Conservation (phyloP, 2,797 vertebrate genomes). For the Acipenser oxyrinchus region DNA sequence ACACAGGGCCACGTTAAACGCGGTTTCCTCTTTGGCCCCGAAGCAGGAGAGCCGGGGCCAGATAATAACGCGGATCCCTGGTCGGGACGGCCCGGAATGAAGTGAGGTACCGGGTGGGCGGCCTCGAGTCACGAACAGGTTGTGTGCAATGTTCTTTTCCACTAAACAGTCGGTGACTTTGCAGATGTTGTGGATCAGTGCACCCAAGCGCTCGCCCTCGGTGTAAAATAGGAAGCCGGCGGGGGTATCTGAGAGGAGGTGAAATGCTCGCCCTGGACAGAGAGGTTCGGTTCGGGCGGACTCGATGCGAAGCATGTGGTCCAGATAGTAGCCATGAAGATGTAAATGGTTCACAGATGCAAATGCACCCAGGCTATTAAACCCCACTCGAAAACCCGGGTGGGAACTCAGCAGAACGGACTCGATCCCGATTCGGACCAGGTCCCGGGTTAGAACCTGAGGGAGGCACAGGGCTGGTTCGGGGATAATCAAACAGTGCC, state of each 20-base stretch:
- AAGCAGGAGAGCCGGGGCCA: slow-evolving; percentile 76
- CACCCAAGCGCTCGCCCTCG: slow-evolving; percentile 36
- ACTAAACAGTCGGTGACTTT: slow-evolving; percentile 62
- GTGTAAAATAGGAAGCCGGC: slow-evolving; percentile 75
- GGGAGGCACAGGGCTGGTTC: slow-evolving; percentile 52
- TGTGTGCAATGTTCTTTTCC: slow-evolving; percentile 66
- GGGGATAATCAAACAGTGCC: slow-evolving; percentile 81
- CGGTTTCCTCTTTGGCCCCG: slow-evolving; percentile 66
- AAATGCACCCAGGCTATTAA: slow-evolving; percentile 84
- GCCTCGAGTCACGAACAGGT: slow-evolving; percentile 77
- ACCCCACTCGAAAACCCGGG: slow-evolving; percentile 77
- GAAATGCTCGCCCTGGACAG: slow-evolving; percentile 42
- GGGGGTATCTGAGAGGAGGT: slow-evolving; percentile 53
- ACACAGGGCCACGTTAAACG: slow-evolving; percentile 83
- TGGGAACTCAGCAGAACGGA: slow-evolving; percentile 72
- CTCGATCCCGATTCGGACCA: slow-evolving; percentile 59
- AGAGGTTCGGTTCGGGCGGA: slow-evolving; percentile 46
- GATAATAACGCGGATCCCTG: slow-evolving; percentile 68
- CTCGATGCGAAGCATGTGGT: slow-evolving; percentile 62
- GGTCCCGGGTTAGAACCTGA: slow-evolving; percentile 41
- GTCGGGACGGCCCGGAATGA: slow-evolving; percentile 24
- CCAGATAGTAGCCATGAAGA: slow-evolving; percentile 78
- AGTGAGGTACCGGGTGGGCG: slow-evolving; percentile 39
- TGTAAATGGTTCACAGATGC: slow-evolving; percentile 92
- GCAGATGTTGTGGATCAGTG: slow-evolving; percentile 48